A percentile compares a stretch with the other conserved stretches of the same genome.
Conservation (phyloP, 2,113 vertebrate species). For the Muntiacus reevesi region DNA sequence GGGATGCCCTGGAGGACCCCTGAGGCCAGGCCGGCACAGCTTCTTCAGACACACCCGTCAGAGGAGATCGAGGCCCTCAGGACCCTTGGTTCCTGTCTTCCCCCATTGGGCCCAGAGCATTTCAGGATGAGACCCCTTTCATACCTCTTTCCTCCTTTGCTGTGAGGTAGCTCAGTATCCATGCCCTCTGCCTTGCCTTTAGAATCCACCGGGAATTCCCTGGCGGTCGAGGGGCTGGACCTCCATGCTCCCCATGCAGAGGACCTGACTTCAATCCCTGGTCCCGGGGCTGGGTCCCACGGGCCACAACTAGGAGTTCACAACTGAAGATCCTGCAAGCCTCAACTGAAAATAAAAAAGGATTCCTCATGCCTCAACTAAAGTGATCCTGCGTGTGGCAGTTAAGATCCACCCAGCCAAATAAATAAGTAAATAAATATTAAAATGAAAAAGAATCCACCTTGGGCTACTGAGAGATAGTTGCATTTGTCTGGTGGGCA, state of each 20-base stretch:
- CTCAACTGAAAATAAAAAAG: not conserved
- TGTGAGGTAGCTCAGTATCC: not conserved
- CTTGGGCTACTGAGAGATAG: too few relatives aligned
- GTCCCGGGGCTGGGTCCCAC: not conserved
- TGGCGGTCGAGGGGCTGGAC: not conserved
- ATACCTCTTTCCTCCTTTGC: not conserved
- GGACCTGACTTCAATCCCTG: not conserved
- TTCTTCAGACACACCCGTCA: not conserved
- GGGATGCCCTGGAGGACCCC: not conserved
- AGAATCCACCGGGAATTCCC: not conserved
- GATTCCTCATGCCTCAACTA: not conserved
- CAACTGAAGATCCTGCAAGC: not conserved
- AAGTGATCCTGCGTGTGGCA: not conserved
- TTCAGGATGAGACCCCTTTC: not conserved
- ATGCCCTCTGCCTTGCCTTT: not conserved
- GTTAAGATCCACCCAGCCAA: not conserved
- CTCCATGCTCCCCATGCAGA: fast-evolving
- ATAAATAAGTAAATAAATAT: not conserved
- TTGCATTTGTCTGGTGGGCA: too few relatives aligned
- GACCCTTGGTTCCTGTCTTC: not conserved
- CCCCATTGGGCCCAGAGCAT: not conserved
- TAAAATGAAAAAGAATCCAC: not conserved
- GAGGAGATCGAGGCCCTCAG: not conserved
- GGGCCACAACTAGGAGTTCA: not conserved
- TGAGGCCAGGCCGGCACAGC: not conserved